These are phyloP conservation scores for Gymnosoma rotundatum DNA, from an alignment of 2,888 invertebrate species.

Conservation along the genomic window DNA sequence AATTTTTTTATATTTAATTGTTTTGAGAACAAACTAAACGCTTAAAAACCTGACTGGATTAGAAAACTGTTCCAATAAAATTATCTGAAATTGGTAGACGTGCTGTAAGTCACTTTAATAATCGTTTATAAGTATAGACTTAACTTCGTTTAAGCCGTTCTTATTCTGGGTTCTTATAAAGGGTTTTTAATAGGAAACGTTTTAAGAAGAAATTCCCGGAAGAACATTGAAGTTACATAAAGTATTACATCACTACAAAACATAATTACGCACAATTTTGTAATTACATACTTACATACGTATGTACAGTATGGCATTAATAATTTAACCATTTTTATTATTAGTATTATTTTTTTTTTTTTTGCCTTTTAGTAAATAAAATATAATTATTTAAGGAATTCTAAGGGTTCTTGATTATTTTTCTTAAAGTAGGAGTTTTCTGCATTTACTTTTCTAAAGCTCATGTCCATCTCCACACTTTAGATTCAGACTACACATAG, in stretches of 20 bases:
- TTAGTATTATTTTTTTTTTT: too few relatives aligned
- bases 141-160: background rate
- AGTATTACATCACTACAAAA: constrained; percentile 30
- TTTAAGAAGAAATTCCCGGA: constrained; percentile 51
- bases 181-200: constrained; percentile 3
- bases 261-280: background rate
- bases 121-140: background rate
- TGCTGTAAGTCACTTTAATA: constrained; percentile 20
- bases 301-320: too few relatives aligned
- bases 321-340: too few relatives aligned
- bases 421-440: too few relatives aligned
- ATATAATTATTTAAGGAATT: too few relatives aligned
- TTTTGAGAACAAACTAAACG: constrained; percentile 26
- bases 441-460: too few relatives aligned
- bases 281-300: background rate
- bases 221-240: constrained; percentile 56
- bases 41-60: constrained; percentile 60
- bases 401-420: too few relatives aligned
- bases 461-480: too few relatives aligned
- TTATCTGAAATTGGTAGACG: constrained; percentile 29
- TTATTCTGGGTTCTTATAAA: background rate
- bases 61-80: constrained; percentile 13
- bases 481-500: too few relatives aligned
- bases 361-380: too few relatives aligned
- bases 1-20: background rate